A percentile compares a stretch with the other conserved stretches of the same genome.
These are phyloP conservation scores for Conomelus anceps DNA, from an alignment of 2,888 invertebrate genomes.

Conservation along the genomic window DNA sequence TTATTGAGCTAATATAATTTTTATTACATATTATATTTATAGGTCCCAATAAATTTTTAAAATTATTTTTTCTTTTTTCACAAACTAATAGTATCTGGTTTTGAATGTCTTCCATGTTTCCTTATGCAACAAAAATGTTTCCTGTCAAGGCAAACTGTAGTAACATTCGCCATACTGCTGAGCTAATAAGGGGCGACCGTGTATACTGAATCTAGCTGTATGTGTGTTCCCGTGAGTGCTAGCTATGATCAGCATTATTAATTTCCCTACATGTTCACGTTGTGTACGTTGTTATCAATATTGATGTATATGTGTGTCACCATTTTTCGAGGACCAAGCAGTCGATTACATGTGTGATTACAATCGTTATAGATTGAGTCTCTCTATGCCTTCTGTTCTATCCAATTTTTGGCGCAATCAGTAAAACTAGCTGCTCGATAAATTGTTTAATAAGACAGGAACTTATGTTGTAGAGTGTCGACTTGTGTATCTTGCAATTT, in stretches of 20 bases:
- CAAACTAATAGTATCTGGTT: constrained; percentile 18
- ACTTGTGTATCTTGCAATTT: not conserved
- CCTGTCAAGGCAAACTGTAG: not conserved
- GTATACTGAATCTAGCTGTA: no score
- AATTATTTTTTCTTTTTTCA: not conserved
- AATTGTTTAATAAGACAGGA: not conserved
- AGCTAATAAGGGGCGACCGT: no score
- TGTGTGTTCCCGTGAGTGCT: not conserved
- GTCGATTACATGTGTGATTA: constrained; percentile 8
- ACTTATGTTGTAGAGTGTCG: not conserved
- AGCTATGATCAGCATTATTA: not conserved
- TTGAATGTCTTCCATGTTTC: constrained; percentile 37
- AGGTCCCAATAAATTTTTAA: not conserved
- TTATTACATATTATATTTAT: not conserved
- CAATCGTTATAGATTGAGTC: no score
- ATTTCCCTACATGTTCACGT: not conserved
- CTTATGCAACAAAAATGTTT: constrained; percentile 31
- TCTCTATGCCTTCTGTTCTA: not conserved
- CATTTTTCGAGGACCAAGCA: constrained; percentile 20
- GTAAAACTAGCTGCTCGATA: not conserved
- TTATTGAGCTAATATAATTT: not conserved
- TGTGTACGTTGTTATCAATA: not conserved
- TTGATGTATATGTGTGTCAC: constrained; percentile 26
- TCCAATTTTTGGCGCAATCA: not conserved
- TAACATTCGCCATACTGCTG: not conserved